Conservation (phyloP, 2,113 vertebrate species). For the Isichthys henryi region DNA sequence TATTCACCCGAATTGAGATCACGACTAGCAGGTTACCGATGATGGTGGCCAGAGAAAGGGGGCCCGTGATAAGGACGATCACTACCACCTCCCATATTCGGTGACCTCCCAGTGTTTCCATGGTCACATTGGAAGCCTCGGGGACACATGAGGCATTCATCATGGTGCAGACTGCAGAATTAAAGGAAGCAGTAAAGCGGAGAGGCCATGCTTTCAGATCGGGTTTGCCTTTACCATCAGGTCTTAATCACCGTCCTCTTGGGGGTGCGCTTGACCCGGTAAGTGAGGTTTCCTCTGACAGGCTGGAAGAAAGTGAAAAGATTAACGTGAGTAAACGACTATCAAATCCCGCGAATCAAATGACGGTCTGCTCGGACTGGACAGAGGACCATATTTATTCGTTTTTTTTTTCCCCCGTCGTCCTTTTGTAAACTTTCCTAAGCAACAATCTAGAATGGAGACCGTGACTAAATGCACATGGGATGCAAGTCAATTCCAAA, state of each 20-base stretch:
- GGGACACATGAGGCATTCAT: constrained; percentile 53
- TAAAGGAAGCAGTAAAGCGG: constrained; percentile 16
- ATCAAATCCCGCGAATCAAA: background rate
- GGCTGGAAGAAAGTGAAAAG: background rate
- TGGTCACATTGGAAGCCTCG: constrained; percentile 43
- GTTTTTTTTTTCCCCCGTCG: background rate
- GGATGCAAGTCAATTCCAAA: background rate
- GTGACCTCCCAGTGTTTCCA: constrained; percentile 42
- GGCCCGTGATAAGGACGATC: constrained; percentile 56
- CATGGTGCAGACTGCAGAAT: background rate
- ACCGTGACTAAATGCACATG: background rate
- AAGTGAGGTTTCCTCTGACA: background rate
- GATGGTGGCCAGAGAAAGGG: constrained; percentile 63
- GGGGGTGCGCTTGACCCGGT: too few species aligned
- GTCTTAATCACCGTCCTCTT: too few species aligned
- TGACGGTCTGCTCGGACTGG: background rate
- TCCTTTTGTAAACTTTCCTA: background rate
- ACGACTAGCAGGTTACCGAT: constrained; percentile 66
- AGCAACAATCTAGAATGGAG: background rate
- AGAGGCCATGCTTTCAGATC: constrained; percentile 10
- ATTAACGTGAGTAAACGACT: background rate
- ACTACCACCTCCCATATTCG: constrained; percentile 58
- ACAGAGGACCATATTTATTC: background rate
- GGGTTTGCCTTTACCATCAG: background rate
- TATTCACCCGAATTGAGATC: constrained; percentile 68